phyloP scores from a whole-genome alignment of 2,888 invertebrate genomes.

The Sabatieria punctata region DNA sequence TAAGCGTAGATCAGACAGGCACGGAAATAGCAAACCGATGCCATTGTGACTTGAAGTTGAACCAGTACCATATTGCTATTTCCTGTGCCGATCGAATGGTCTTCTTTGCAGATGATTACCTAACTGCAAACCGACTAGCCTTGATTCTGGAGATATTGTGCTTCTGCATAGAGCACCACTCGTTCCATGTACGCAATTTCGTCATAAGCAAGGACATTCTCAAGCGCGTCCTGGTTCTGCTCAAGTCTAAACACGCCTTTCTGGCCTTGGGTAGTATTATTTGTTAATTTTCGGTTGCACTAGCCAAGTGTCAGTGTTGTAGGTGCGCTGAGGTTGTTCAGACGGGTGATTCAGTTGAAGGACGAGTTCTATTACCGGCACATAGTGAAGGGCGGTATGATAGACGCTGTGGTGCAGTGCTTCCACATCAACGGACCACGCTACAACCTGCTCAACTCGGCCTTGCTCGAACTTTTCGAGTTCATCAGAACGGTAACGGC shows the following conservation, averaged over 20 bases:
- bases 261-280: constrained; percentile 19
- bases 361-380: constrained; percentile 97
- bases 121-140: constrained; percentile 78
- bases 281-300: too few species aligned
- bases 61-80: too few species aligned
- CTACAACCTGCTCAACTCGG: constrained; percentile 95
- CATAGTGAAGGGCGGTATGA: constrained; percentile 79
- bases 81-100: too few species aligned
- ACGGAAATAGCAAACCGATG: too few species aligned
- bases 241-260: constrained; percentile 77
- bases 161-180: constrained; percentile 98
- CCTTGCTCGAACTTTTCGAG: constrained; percentile 96
- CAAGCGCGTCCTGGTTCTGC: constrained; percentile 66
- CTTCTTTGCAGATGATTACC: constrained; percentile 59
- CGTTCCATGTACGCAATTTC: constrained; percentile 94
- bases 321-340: constrained; percentile 84
- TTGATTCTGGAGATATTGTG: constrained; percentile 84
- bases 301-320: too few species aligned
- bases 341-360: constrained; percentile 87
- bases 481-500: constrained; percentile 47
- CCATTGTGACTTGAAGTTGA: too few species aligned
- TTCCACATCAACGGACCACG: constrained; percentile 89
- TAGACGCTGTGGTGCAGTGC: constrained; percentile 86
- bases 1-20: too few species aligned
- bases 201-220: constrained; percentile 89